Evolutionary conservation across 2,113 vertebrate genomes (phyloP).

Genomic region (Pseudonaja textilis): DNA sequence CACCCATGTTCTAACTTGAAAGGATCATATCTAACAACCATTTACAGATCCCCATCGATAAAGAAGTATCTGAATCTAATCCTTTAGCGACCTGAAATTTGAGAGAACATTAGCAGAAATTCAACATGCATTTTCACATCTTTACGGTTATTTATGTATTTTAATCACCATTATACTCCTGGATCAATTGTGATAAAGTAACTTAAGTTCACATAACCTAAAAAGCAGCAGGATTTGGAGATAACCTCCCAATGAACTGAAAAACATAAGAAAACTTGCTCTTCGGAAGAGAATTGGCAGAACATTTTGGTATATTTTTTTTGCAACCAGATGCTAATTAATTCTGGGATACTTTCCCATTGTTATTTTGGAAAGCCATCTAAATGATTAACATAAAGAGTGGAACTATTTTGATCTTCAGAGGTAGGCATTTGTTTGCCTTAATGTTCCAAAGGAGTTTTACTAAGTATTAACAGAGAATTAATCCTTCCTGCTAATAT

Average conservation of each 20-base stretch:
- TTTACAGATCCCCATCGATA: neutral
- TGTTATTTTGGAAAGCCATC: neutral
- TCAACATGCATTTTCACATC: too few relatives aligned
- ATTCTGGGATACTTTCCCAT: constrained; percentile 31
- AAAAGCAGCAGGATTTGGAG: neutral
- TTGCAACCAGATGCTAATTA: neutral
- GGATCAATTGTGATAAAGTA: neutral
- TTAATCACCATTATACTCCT: neutral
- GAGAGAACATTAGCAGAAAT: neutral
- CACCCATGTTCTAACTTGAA: neutral
- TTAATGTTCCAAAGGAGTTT: constrained; percentile 1
- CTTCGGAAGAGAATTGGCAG: neutral
- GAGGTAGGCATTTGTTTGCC: neutral
- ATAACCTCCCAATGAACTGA: neutral
- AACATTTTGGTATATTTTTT: neutral
- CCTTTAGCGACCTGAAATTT: neutral
- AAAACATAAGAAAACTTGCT: neutral
- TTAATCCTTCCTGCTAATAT: neutral
- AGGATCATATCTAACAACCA: neutral
- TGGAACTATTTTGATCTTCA: neutral
- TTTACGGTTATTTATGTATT: neutral
- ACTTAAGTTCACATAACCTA: neutral
- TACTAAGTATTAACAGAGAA: neutral
- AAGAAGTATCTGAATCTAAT: neutral
- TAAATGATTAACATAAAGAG: neutral